A percentile compares a stretch with the other conserved stretches of the same genome.
Conservation (phyloP, 2,797 vertebrate species). For the Phrynocephalus guinanensis region DNA sequence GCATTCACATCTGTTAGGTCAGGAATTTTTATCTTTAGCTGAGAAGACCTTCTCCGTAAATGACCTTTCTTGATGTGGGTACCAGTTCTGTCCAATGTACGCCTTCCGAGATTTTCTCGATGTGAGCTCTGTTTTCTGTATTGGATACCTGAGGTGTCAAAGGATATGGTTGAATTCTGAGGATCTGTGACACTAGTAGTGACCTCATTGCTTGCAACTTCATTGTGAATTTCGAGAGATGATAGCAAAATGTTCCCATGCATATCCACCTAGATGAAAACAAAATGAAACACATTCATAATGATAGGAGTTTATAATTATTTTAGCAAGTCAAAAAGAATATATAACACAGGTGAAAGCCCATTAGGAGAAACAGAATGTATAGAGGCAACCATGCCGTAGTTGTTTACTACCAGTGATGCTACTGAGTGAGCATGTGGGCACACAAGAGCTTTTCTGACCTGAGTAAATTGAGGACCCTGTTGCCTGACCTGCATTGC, state of each 20-base stretch:
- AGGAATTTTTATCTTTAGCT: constrained; percentile 98
- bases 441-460: too few relatives aligned
- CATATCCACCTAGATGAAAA: constrained; percentile 87
- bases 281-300: neutral
- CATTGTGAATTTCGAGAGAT: constrained; percentile 97
- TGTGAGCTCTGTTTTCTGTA: constrained; percentile 90
- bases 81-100: constrained; percentile 84
- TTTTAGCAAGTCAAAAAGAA: constrained; percentile 22
- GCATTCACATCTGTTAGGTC: constrained; percentile 97
- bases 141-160: constrained; percentile 94
- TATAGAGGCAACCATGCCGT: too few relatives aligned
- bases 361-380: too few relatives aligned
- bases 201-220: constrained; percentile 91
- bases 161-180: constrained; percentile 91
- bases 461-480: too few relatives aligned
- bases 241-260: constrained; percentile 96
- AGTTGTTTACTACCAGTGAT: too few relatives aligned
- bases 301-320: constrained; percentile 28
- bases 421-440: too few relatives aligned
- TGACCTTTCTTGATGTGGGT: constrained; percentile 86
- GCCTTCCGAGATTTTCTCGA: constrained; percentile 82
- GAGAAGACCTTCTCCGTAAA: constrained; percentile 92
- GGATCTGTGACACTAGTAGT: constrained; percentile 86
- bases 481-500: too few relatives aligned
- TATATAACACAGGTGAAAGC: neutral